Evolutionary conservation across 1,140 invertebrate species (phyloP), one percentile per base, ranked within the genome.

Genomic region (Brachystomella parvula): DNA sequence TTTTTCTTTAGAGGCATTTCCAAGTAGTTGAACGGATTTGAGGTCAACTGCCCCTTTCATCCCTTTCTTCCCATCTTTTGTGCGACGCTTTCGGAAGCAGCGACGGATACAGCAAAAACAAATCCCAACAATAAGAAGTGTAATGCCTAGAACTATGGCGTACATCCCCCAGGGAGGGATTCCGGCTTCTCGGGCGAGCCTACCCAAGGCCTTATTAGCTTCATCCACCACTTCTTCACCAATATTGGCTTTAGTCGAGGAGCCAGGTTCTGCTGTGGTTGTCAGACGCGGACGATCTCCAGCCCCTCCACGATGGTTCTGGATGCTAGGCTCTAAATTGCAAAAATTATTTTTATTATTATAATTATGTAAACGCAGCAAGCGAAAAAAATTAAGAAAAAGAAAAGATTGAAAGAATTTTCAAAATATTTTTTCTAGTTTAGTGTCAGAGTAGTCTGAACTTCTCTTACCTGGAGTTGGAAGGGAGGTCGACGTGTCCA

Each of bases 1-100:
- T 88, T 97, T 97, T 83, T 98, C 94, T 80, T 98, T 97, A 82
- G 94, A 95, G 47, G 93, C 90, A 75, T 92, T 94, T 75, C 94
- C 94, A 61, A 98, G 82, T 35, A 97, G 82, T 76, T 96, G 92
- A 72, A 98, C 94, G 75, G 90, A 92, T 82, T 97, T 97, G 69
- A 98, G 82, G 79, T 98, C 95, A 69, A 97, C 94, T 17, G 85
- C 85, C 65, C 92, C 93, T 78, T 96, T 96, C 79, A 92, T 84
- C 47, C 93, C 93, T 79, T 96, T 96, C 78, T 95, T 95, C 74
- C 89, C 91, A 82, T 95, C 93, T 84, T 96, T 95, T 82, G 90
- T 91, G 72, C 92, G 86, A 78, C 92, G 83, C 76, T 94, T 94
- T 77, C 90, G 87, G 83, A 91, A 94, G 81, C 92, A 97, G 84